These are phyloP conservation scores for Trachymyrmex cornetzi DNA, from an alignment of 1,140 invertebrate genomes.

Conservation along the genomic window DNA sequence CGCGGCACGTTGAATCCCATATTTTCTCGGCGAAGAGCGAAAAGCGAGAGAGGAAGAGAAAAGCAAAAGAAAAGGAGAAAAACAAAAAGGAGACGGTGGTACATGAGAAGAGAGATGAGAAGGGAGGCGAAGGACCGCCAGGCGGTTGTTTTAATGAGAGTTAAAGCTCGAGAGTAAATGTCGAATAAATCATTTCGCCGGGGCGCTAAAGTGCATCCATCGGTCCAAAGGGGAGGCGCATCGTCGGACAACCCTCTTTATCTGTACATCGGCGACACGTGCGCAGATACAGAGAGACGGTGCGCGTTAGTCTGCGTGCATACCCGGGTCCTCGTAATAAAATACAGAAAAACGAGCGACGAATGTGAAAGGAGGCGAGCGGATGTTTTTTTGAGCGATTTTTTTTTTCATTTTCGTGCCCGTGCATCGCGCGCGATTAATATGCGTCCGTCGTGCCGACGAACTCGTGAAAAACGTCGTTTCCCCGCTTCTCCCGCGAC, in stretches of 20 bases:
- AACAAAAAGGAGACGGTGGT: neutral
- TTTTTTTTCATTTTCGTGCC: slow-evolving; percentile 35
- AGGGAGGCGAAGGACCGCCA: slow-evolving; percentile 52
- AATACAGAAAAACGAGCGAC: slow-evolving; percentile 71
- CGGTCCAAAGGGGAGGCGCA: slow-evolving; percentile 35
- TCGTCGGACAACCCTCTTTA: slow-evolving; percentile 70
- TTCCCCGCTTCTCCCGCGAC: neutral
- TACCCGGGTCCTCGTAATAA: slow-evolving; percentile 50
- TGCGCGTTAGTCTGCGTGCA: neutral
- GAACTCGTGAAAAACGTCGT: slow-evolving; percentile 58
- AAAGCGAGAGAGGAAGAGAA: slow-evolving; percentile 20
- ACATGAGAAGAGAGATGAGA: neutral
- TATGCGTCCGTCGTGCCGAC: slow-evolving; percentile 63
- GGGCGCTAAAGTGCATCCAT: slow-evolving; percentile 73
- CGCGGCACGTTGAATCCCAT: neutral
- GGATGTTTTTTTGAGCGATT: slow-evolving; percentile 54
- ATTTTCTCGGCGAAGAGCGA: slow-evolving; percentile 26
- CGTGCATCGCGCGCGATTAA: slow-evolving; percentile 69
- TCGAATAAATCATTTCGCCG: slow-evolving; percentile 84
- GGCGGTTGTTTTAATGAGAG: slow-evolving; percentile 84
- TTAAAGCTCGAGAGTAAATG: slow-evolving; percentile 83
- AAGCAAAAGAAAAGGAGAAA: neutral
- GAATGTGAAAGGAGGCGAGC: slow-evolving; percentile 70
- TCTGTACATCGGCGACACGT: slow-evolving; percentile 63
- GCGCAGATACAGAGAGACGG: slow-evolving; percentile 34